Percentiles rank a stretch among this genome's conserved stretches.
Evolutionary conservation across 2,797 vertebrate genomes (phyloP).

Genomic region (Rhincodon typus): DNA sequence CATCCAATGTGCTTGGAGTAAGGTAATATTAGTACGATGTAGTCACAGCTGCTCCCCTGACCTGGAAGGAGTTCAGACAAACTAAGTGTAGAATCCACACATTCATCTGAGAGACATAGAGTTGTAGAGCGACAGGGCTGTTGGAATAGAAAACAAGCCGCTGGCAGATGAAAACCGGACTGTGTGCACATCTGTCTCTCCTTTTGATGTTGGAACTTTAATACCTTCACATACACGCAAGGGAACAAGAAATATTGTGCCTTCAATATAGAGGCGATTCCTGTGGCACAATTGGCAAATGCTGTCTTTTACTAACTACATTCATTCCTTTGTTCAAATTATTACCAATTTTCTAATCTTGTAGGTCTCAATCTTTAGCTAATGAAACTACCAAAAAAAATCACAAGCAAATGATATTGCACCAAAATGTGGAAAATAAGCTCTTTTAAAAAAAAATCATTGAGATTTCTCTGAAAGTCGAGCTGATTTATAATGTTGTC

Average conservation of each 20-base stretch:
- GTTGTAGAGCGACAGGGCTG: constrained; percentile 26
- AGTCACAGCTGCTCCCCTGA: constrained; percentile 42
- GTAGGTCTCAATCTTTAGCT: not conserved
- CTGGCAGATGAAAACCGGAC: constrained; percentile 40
- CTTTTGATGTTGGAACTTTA: constrained; percentile 43
- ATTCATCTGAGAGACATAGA: constrained; percentile 24
- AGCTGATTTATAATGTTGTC: not conserved
- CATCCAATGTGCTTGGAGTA: constrained; percentile 41
- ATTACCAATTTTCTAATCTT: not conserved
- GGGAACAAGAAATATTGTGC: constrained; percentile 17
- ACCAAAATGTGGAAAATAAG: not conserved
- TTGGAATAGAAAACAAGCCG: constrained; percentile 41
- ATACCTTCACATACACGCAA: constrained; percentile 5
- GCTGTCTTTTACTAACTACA: not conserved
- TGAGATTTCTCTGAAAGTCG: not conserved
- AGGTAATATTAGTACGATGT: constrained; percentile 44
- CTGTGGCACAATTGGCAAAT: not conserved
- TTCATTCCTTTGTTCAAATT: not conserved
- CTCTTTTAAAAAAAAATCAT: not conserved
- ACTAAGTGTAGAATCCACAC: constrained; percentile 31
- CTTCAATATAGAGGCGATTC: not conserved
- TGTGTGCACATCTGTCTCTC: constrained; percentile 50
- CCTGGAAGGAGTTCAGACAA: constrained; percentile 37
- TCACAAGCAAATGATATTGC: not conserved
- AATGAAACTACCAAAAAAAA: not conserved